Evolutionary conservation across 2,113 vertebrate species (phyloP), one percentile per base, ranked within the genome.

Genomic region (Octodon degus): DNA sequence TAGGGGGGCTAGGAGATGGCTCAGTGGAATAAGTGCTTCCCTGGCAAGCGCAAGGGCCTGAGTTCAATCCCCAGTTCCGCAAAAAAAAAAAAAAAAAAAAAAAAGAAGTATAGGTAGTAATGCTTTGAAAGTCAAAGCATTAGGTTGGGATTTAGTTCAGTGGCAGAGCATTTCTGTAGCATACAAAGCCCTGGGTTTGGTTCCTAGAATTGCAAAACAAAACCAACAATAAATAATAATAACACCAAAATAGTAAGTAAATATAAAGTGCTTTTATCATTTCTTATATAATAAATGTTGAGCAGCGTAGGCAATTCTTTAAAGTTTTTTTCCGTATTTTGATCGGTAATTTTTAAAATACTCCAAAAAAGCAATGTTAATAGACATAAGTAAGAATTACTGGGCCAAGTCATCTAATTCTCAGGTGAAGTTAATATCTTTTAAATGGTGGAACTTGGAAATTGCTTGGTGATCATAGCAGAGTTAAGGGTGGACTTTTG

Each of bases 41-140:
- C 43, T 43, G 43, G 43, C 43, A 43, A 43, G 43, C 43, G 43
- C 43, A 43, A 43, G 43, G 43, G 43, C 43, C 43, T 43, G 43
- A 43, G 43, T 43, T 43, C 43, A 43, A 43, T 43, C 43, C 43
- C 43, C 43, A 43, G 43, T 43, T 43, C 43, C 43, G 43, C 43
- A 43, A 43, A 43, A 43, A 43, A 43, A 43, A 43, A 43, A 43
- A 43, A 43, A 43, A 43, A 43, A 43, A 43, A 43, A 43, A 43
- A 43, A 43, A 43, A 43, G 77, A 55, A 85, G 34, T 25, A 4
- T 83, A 5, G 72, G 40, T 90, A 30, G 40, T 93, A 83, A 93
- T 91, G 62, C 62, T 96, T 91, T 80, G 40, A 94, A 88, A 95
- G 43, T 37, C 47, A 82, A 60, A 95, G 82, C 13, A 11, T 40